Evolutionary conservation across 2,888 invertebrate species (phyloP), one percentile per base, ranked within the genome.

Genomic region (Deilephila porcellus): DNA sequence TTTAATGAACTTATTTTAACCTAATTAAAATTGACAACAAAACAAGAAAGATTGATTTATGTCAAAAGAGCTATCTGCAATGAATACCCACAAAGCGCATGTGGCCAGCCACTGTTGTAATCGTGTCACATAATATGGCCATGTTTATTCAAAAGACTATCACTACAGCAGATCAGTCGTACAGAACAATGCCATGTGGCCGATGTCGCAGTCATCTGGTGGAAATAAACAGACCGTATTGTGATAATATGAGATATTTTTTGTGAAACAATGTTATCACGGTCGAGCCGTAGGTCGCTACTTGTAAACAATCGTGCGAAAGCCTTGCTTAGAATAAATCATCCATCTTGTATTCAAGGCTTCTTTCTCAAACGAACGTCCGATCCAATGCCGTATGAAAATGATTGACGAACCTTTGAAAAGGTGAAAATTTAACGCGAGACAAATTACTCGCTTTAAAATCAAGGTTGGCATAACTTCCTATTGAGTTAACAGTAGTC

Each of bases 381-480:
- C 80, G 79, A 76, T 80, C 87, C 91, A 91, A 91, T 91, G 90
- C 85, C 90, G 83, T 79, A 64, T 73, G 62, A 71, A 77, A 74
- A 78, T 60, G 75, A 71, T 79, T 74, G 73, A 85, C 84, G 86
- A 82, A 84, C 83, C 83, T 79, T 78, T 80, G 77, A 74, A 77
- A 77, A 78, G 80, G 81, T 78, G 76, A 80, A 79, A 76, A 77
- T 78, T 72, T 73, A 72, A 72, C 73, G 59, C 77, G 76, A 82
- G 83, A 85, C 82, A 84, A 83, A 83, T 83, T 72, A 77, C 76
- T 76, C 76, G 71, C 29, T 71, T 71, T 73, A 63, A 73, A 73
- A 72, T 73, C 75, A 75, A 78, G 76, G 75, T 74, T 70, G 71
- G 60, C 70, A 56, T 67, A 70, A 76, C 73, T 77, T 79, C 77